Evolutionary conservation across 2,113 vertebrate genomes (phyloP).

Genomic region (Proteles cristata): DNA sequence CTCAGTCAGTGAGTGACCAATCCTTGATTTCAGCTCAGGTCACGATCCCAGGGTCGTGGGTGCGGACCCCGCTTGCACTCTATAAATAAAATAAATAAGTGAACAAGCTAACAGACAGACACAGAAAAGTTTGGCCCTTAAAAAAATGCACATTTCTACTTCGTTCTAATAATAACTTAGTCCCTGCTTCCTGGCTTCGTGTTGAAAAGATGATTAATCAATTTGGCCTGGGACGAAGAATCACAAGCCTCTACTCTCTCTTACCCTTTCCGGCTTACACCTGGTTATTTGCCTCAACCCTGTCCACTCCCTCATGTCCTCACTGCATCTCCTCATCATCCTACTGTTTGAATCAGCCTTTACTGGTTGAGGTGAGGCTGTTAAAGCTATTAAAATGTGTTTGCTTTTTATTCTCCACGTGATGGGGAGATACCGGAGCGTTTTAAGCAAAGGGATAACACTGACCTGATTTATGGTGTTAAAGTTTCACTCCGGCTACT

Average conservation of each 20-base stretch:
- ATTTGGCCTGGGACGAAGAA: accelerated
- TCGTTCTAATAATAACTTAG: no score
- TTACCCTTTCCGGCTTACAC: no score
- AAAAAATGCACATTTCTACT: neutral
- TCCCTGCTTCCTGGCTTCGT: neutral
- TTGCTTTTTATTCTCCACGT: neutral
- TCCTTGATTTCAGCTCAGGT: no score
- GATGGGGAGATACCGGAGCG: neutral
- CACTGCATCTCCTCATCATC: neutral
- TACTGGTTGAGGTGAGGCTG: neutral
- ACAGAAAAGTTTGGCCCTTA: neutral
- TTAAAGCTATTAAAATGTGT: neutral
- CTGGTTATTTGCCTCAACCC: neutral
- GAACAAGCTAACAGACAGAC: no score
- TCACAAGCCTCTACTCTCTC: neutral
- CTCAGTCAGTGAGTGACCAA: no score
- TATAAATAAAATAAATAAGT: no score
- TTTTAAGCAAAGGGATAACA: neutral
- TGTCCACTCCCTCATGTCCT: accelerated
- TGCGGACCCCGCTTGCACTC: no score
- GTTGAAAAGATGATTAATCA: neutral
- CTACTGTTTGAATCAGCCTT: neutral
- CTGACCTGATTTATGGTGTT: neutral
- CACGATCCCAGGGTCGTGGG: no score
- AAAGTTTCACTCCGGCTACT: neutral